phyloP scores from a whole-genome alignment of 2,113 vertebrate genomes.

The Octodon degus region DNA sequence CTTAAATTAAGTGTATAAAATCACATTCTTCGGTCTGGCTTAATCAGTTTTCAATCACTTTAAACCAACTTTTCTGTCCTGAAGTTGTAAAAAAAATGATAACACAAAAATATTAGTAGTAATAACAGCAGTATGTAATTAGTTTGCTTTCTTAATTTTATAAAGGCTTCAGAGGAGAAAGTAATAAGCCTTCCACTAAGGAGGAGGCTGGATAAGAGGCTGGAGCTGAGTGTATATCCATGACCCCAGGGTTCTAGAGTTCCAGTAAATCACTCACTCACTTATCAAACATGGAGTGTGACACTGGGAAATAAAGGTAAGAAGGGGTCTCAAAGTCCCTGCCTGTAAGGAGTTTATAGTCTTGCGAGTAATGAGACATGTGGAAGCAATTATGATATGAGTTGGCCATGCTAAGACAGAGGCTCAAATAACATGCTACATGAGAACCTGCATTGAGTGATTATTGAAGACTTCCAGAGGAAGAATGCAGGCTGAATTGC shows the following conservation, averaged over 20 bases:
- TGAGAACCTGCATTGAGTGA: background rate
- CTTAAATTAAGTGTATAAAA: constrained; percentile 53
- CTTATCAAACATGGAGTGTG: constrained; percentile 12
- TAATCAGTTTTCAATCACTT: constrained; percentile 40
- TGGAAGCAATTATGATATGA: constrained; percentile 25
- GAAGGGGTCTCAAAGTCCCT: background rate
- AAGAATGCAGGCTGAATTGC: constrained; percentile 1
- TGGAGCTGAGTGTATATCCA: background rate
- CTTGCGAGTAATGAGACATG: constrained; percentile 33
- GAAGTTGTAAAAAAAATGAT: constrained; percentile 47
- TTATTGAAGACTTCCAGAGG: constrained; percentile 34
- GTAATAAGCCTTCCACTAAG: background rate
- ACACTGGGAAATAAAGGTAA: background rate
- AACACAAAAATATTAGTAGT: constrained; percentile 34
- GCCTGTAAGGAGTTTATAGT: background rate
- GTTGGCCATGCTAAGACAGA: background rate
- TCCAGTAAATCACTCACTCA: constrained; percentile 14
- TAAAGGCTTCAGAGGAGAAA: constrained; percentile 19
- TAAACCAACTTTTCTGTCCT: constrained; percentile 38
- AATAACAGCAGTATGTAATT: constrained; percentile 20
- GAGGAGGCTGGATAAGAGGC: background rate
- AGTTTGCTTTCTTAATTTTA: constrained; percentile 12
- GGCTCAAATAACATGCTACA: background rate
- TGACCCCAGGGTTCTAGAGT: constrained; percentile 28
- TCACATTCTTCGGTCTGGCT: constrained; percentile 31